Base-by-base conservation (phyloP, 2,888 invertebrate genomes). In the Pollenia griseotomentosa region DNA sequence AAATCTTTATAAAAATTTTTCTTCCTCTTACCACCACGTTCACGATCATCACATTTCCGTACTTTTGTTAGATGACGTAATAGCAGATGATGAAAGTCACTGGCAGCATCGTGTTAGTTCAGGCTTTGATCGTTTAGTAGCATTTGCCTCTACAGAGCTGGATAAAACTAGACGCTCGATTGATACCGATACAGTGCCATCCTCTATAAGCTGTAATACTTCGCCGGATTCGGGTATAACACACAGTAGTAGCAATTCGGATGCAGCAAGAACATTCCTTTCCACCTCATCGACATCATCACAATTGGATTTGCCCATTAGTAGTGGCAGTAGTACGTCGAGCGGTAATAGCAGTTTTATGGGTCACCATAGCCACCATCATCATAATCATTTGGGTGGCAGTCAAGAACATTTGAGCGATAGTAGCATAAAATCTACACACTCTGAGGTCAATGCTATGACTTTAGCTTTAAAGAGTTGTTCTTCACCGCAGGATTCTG, bases 41-140 rank as follows among this genome's bases (percentile, higher is more conserved):
- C 44, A 63, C 51, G n/a, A 48, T 33, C 40, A 66, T 33, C 48
- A 53, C 53, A 79, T 75, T 80, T 78, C 63, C 80, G 53, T 19
- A 75, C 75, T 77, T 80, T 80, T 82, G 79, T 74, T 88, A 93
- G 93, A 93, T 91, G 93, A 93, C 90, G 93, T 93, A 71, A 93
- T 93, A 79, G 96, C 96, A 90, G 96, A 96, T 89, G 96, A 96
- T 93, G 96, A 97, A 93, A 96, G 96, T 90, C 97, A 97, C 93
- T 98, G 98, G 98, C 97, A 98, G 93, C 97, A 98, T 93, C 96
- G 97, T 89, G 97, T 98, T 90, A 97, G 97, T 93, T 97, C 97
- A 89, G 97, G 98, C 77, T 98, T 99, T 94, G 98, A 98, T 94
- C 96, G 98, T 89, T 95, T 98, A 90, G 97, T 98, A 89, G 98